A percentile compares a stretch with the other conserved stretches of the same genome.
Evolutionary conservation across 2,113 vertebrate species (phyloP).

Genomic region (Myotis davidii): DNA sequence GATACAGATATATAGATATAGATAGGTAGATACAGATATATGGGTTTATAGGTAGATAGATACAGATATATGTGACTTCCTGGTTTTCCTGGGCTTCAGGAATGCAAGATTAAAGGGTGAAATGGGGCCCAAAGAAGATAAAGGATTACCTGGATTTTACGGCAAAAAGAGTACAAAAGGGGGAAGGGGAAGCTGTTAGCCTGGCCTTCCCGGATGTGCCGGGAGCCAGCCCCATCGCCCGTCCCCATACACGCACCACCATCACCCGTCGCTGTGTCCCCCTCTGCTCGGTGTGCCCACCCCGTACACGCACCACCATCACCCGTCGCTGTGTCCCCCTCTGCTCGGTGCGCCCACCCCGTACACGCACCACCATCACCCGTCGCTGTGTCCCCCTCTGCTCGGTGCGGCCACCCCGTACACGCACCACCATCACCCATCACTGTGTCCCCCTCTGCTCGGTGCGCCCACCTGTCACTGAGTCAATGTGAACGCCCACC

Average conservation of each 20-base stretch:
- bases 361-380: too few relatives aligned
- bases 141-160: constrained; percentile 89
- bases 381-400: too few relatives aligned
- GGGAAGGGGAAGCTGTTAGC: constrained; percentile 80
- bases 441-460: background rate
- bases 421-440: background rate
- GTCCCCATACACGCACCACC: background rate
- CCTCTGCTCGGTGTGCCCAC: background rate
- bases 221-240: too few relatives aligned
- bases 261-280: background rate
- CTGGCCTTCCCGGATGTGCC: too few relatives aligned
- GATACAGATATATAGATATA: too few relatives aligned
- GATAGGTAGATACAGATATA: too few relatives aligned
- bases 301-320: background rate
- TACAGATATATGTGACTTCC: constrained; percentile 85
- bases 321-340: background rate
- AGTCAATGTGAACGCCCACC: background rate
- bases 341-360: too few relatives aligned
- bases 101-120: constrained; percentile 92
- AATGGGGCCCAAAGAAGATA: constrained; percentile 88
- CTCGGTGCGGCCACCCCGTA: too few relatives aligned
- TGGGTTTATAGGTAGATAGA: too few relatives aligned
- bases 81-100: constrained; percentile 92
- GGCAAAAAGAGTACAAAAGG: constrained; percentile 89
- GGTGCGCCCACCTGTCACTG: background rate